Conservation (phyloP, 2,113 vertebrate genomes). For the Macquaria australasica region DNA sequence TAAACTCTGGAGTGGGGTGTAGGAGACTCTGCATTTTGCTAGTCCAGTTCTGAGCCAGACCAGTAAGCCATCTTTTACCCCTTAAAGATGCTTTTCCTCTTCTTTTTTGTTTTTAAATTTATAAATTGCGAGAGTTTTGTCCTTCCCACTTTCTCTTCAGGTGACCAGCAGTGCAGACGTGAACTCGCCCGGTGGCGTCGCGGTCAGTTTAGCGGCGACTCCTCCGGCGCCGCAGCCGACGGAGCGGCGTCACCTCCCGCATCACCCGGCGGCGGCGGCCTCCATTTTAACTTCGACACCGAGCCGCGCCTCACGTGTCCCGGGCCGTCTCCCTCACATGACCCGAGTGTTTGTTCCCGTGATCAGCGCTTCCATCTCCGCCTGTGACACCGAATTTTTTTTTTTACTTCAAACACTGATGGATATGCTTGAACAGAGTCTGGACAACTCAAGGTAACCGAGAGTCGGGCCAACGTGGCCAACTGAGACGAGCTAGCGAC, state of each 20-base stretch:
- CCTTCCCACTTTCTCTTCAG: background rate
- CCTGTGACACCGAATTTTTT: slow-evolving; percentile 77
- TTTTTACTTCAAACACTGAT: slow-evolving; percentile 84
- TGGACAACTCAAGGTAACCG: slow-evolving; percentile 89
- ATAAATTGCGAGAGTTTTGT: background rate
- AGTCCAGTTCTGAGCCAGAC: background rate
- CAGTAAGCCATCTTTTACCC: background rate
- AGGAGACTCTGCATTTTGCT: background rate
- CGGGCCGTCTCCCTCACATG: slow-evolving; percentile 91
- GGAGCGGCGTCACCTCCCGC: slow-evolving; percentile 34
- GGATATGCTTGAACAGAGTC: slow-evolving; percentile 91
- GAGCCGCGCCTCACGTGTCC: slow-evolving; percentile 84
- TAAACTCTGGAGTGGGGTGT: background rate
- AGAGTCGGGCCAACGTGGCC: slow-evolving; percentile 68
- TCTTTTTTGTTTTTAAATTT: background rate
- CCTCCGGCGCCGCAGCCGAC: slow-evolving; percentile 25
- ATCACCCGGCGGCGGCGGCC: slow-evolving; percentile 64
- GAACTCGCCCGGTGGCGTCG: too few species aligned
- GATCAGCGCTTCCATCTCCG: slow-evolving; percentile 88
- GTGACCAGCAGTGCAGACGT: background rate
- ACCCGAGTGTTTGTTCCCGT: slow-evolving; percentile 96
- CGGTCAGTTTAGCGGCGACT: too few species aligned
- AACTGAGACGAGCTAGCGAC: slow-evolving; percentile 63
- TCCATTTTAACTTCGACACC: slow-evolving; percentile 79
- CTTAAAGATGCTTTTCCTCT: background rate